Conservation (phyloP, 2,113 vertebrate species). For the Clinocottus analis region DNA sequence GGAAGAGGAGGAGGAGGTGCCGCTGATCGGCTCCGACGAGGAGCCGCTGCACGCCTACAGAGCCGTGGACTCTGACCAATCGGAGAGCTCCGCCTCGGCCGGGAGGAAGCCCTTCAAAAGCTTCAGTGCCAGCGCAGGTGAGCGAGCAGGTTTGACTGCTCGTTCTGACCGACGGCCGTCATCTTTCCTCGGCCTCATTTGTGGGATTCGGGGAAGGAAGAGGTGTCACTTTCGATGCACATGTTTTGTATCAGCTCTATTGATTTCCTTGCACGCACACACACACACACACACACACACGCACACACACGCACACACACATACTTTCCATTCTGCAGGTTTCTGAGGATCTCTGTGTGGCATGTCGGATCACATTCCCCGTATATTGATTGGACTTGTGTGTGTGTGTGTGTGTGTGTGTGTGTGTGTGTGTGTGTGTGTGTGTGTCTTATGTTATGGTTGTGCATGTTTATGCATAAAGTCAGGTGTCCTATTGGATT, state of each 20-base stretch:
- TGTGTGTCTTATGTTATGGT: slow-evolving; percentile 35
- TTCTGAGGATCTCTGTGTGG: slow-evolving; percentile 51
- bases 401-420: slow-evolving; percentile 41
- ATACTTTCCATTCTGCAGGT: slow-evolving; percentile 28
- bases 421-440: slow-evolving; percentile 46
- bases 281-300: slow-evolving; percentile 22
- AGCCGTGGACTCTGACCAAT: slow-evolving; percentile 55
- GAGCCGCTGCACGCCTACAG: slow-evolving; percentile 61
- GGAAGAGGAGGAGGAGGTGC: slow-evolving; percentile 69
- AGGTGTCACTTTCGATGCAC: slow-evolving; percentile 60
- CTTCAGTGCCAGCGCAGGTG: slow-evolving; percentile 80
- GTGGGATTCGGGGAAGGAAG: slow-evolving; percentile 32
- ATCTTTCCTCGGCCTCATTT: slow-evolving; percentile 21
- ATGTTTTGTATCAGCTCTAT: slow-evolving; percentile 60
- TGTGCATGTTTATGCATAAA: slow-evolving; percentile 24
- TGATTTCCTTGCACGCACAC: slow-evolving; percentile 48
- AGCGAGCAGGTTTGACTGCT: slow-evolving; percentile 35
- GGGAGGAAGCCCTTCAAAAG: slow-evolving; percentile 71
- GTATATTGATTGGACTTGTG: slow-evolving; percentile 54
- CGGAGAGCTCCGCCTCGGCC: slow-evolving; percentile 30
- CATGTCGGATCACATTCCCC: slow-evolving; percentile 56
- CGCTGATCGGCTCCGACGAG: slow-evolving; percentile 66
- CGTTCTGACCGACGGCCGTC: slow-evolving; percentile 38
- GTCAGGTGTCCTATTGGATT: slow-evolving; percentile 42
- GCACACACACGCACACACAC: slow-evolving; percentile 9